Evolutionary conservation across 2,797 vertebrate genomes (phyloP), one percentile per base, ranked within the genome.

Genomic region (Hylomyscus alleni): DNA sequence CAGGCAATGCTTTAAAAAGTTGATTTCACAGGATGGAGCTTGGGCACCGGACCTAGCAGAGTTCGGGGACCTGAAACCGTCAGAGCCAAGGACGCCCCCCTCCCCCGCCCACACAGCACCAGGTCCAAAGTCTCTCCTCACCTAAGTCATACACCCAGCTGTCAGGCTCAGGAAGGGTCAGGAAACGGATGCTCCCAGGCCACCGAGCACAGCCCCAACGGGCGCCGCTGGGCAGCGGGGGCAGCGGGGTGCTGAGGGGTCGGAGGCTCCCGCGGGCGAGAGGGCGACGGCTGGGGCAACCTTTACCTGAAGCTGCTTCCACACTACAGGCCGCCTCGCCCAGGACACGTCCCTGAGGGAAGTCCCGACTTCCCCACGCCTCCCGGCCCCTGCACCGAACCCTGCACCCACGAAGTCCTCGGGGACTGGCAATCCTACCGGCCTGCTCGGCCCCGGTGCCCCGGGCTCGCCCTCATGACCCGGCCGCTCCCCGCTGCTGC

Each of bases 301-400:
- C 91, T 97, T 97, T 97, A 97, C 97, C 97, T 97, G 97, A 97
- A 94, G 95, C 92, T 62, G 97, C 89, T 89, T 72, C 95, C 94
- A 95, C 93, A 84, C 96, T 97, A 93, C 4, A 75, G 92, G 93
- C 93, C 85, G 47, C 80, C 52, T 78, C 62, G 83, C 92, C 96
- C 83, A 24, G 90, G 90, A 89, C 92, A 92, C 93, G 97, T 91
- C 97, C 89, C 96, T 73, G 89, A 58, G 77, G 47, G 83, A 80
- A 62, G 86, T 92, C 88, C 90, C 58, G 37, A 89, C 75, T 92
- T 47, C 52, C 87, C 92, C 31, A 91, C 37, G 75, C 94, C 96
- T 96, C 95, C 93, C 72, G 78, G 96, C 10, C 95, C 93, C 89
- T 85, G 81, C 62, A 95, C 97, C 81, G 52, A 95, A 65, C 81